Evolutionary conservation across 2,888 invertebrate genomes (phyloP), one percentile per base, ranked within the genome.

Genomic region (Polyommatus iphigenia): DNA sequence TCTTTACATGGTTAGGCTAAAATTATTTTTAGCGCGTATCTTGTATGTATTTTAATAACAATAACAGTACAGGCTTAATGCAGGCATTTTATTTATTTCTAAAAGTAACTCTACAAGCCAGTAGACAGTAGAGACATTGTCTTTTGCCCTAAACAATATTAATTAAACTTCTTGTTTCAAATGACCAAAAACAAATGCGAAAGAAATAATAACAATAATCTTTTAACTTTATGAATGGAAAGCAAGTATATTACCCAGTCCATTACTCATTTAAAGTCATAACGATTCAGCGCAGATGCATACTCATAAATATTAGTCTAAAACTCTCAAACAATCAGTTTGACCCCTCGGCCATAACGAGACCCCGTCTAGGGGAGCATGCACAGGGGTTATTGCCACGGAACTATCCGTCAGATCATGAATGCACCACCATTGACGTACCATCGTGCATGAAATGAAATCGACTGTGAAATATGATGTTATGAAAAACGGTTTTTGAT

Each of bases 381-480:
- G 85, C 88, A 87, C 89, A 89, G 89, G 91, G 94, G 93, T 93
- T 94, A 93, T 92, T 93, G 93, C 92, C 92, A 89, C 87, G 86
- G 86, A 85, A 87, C 88, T 89, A 87, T 87, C 88, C 88, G 89
- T 90, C 90, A 88, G 88, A 62, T 62, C 62, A 62, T 62, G 62
- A 62, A 62, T 62, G 24, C 24, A 62, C 20, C 20, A 24, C 62
- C 62, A 24, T 24, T 13, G 62, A 62, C 13, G 24, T 62, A 24
- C 24, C 62, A 62, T 62, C 62, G 59, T 10, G 20, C 10, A 62
- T 24, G 20, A 24, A 62, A 62, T 20, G 24, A 62, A 62, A 24
- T 10, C 62, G 13, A 62, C 20, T 13, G 24, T 24, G 10, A 24
- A 62, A 62, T 10, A 24, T 20, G 20, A 20, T 59, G 6, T 36